Base-by-base conservation (phyloP, 2,113 vertebrate genomes). In the Ceyx cyanopectus region DNA sequence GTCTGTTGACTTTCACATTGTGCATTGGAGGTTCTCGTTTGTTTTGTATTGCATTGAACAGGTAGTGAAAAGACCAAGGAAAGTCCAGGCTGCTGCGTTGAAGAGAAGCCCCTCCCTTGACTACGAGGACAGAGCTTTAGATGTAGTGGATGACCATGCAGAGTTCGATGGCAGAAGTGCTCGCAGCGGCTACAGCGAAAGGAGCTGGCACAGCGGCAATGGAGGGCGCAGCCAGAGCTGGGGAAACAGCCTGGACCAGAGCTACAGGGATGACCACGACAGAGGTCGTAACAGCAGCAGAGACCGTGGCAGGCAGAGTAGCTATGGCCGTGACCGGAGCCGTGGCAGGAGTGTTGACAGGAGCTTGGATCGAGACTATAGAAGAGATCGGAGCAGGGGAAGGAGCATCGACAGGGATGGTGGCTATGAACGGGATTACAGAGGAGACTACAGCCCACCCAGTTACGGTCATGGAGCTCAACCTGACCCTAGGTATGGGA, bases 31-130 rank as follows among this genome's bases (percentile, higher is more conserved):
- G 20, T 2, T 7, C 68, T 77, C 5, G 10, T 27, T 62, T 76
- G 43, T 86, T 93, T 67, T 50, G 2, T 89, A 5, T 60, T 92
- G 34, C 41, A 54, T 46, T 68, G 30, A 85, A 91, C 95, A 99
- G 99, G 97, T 98, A 6, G 98, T 99, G 65, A 99, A 99, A 95
- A 98, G 99, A 82, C 97, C 98, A 21, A 96, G 98, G 85, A 99
- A 98, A 81, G 98, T 99, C 37, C 98, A 98, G 6, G 82, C 98
- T 61, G 95, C 97, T 22, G 26, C 94, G 0, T 1, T 96, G 78
- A 98, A 98, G 74, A 97, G 98, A 26, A 98, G 98, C 8, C 98
- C 98, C 0, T 98, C 98, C 0, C 97, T 97, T 13, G 98, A 98
- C 9, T 97, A 93, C 16, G 98, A 98, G 4, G 98, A 98, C 90